Conservation (phyloP, 2,113 vertebrate species). For the Pedetes capensis region DNA sequence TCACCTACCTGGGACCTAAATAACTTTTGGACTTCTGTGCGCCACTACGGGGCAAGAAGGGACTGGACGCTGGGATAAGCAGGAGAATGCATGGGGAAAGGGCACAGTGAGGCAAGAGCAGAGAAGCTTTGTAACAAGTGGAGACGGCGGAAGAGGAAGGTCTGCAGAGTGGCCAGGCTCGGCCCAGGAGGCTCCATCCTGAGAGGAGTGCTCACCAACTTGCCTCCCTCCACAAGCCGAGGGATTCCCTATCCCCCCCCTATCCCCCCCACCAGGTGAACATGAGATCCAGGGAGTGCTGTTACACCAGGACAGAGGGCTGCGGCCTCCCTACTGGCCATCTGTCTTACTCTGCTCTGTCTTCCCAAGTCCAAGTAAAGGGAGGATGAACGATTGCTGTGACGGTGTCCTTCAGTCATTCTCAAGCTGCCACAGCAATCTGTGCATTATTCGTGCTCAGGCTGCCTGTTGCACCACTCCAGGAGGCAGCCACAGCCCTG, state of each 20-base stretch:
- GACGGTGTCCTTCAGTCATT: background rate
- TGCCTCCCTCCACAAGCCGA: background rate
- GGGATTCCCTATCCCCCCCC: no score
- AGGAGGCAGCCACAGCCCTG: background rate
- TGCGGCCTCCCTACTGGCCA: no score
- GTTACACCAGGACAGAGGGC: background rate
- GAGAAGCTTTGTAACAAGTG: background rate
- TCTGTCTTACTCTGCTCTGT: background rate
- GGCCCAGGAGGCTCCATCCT: background rate
- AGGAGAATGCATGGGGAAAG: background rate
- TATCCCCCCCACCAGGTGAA: background rate
- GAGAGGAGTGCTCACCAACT: background rate
- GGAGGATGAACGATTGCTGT: background rate
- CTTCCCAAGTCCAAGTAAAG: background rate
- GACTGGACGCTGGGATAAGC: background rate
- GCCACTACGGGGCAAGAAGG: background rate
- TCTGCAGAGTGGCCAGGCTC: background rate
- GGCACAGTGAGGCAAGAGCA: fast-evolving
- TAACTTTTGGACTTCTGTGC: background rate
- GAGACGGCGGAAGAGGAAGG: no score
- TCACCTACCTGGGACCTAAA: background rate
- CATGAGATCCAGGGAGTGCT: background rate
- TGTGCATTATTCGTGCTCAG: background rate
- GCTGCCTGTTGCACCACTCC: background rate
- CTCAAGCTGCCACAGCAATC: background rate